Evolutionary conservation across 2,113 vertebrate species (phyloP), one percentile per base, ranked within the genome.

Genomic region (Perca flavescens): DNA sequence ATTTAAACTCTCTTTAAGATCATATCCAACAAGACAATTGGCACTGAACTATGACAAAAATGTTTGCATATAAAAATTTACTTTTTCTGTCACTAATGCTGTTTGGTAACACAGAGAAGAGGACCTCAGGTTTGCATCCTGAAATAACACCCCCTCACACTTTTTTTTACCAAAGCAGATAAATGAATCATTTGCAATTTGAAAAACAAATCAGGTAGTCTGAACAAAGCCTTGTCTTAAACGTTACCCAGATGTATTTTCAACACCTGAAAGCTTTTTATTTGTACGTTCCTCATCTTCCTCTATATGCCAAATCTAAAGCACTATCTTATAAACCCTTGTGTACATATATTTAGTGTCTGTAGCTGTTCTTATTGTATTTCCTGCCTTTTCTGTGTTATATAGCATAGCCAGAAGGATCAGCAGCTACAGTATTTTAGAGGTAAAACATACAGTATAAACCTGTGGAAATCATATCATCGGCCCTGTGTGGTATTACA

Each of bases 191-290:
- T n/a, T 65, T 76, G 17, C 50, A 46, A 46, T 65, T 25, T 46
- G 34, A 53, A 74, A 62, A 53, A 64, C 31, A 54, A 63, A n/a
- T 61, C 71, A 25, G 36, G 61, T 63, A n/a, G 19, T 64, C 62
- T 65, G 36, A 22, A 46, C 62, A 64, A 46, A 46, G 13, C 7
- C 25, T 8, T 8, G 40, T 21, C 31, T 15, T n/a, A 9, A n/a
- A 57, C 1, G 13, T 57, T 71, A 16, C 21, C 4, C 17, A 57
- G 34, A 57, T 56, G 14, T 17, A 54, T 56, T 71, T 36, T 71
- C 15, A 57, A 46, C 25, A 58, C 36, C 16, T 71, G n/a, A 58
- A 57, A 58, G 16, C 15, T 57, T 60, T 47, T 47, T 14, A 57
- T 25, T 43, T 16, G 49, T 46, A 56, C 22, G 25, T 17, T 58